A percentile compares a stretch with the other conserved stretches of the same genome.
Evolutionary conservation across 64 coral and sea anemone genomes (phyloP).

Genomic region (Astreopora myriophthalma): DNA sequence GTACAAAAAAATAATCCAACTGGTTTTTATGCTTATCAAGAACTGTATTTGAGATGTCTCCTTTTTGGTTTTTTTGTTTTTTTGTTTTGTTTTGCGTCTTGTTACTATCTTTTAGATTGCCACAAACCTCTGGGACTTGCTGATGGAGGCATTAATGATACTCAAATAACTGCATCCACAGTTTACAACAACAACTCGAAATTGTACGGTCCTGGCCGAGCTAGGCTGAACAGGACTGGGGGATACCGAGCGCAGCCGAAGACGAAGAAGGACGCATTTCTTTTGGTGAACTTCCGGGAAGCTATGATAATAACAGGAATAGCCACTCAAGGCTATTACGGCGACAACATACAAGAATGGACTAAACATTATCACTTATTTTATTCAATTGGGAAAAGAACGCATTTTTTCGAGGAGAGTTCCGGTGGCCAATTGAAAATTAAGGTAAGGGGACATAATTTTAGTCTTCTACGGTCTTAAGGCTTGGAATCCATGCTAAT

Average conservation of each 20-base stretch:
- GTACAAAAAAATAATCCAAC: no score
- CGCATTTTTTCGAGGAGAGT: conserved; percentile 13
- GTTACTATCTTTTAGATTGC: conserved; percentile 53
- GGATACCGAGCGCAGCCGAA: conserved; percentile 73
- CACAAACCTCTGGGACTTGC: conserved; percentile 70
- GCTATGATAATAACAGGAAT: conserved; percentile 81
- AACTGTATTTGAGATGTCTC: no score
- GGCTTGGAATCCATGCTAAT: no score
- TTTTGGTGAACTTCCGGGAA: conserved; percentile 59
- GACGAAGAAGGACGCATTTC: not conserved
- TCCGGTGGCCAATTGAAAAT: no score
- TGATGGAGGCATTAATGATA: conserved; percentile 56
- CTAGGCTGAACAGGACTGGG: conserved; percentile 54
- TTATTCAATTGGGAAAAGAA: conserved; percentile 38
- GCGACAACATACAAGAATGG: conserved; percentile 65
- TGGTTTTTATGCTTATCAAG: no score
- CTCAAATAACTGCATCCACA: conserved; percentile 60
- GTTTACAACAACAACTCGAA: conserved; percentile 53
- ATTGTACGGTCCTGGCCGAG: conserved; percentile 55
- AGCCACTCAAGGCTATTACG: conserved; percentile 79
- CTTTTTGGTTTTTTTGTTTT: no score
- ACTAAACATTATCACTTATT: conserved; percentile 46
- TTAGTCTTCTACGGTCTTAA: no score
- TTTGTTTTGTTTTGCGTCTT: no score
- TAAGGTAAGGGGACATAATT: no score